Evolutionary conservation across 2,113 vertebrate genomes (phyloP).

Genomic region (Sakesphorus luctuosus): DNA sequence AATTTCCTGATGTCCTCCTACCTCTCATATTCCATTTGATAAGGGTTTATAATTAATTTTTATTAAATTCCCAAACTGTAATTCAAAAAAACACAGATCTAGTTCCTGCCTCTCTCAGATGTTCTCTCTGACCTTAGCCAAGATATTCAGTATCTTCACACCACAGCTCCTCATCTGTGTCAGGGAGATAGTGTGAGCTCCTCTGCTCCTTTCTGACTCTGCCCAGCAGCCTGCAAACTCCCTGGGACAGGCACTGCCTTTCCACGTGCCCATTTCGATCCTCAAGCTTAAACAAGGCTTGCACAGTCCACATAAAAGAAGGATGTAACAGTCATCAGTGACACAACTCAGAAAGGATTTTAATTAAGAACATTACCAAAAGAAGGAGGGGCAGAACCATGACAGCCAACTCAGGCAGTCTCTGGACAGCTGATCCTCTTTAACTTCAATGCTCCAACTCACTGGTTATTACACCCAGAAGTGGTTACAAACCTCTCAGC

Average conservation of each 20-base stretch:
- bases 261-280: background rate
- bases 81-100: background rate
- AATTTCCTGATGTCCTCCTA: background rate
- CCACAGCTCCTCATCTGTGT: background rate
- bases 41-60: background rate
- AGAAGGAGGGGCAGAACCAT: background rate
- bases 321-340: background rate
- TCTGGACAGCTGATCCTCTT: background rate
- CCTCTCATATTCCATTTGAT: background rate
- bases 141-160: background rate
- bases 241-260: background rate
- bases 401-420: background rate
- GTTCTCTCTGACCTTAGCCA: background rate
- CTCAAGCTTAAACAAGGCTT: background rate
- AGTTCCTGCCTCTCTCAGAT: background rate
- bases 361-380: slow-evolving; percentile 32
- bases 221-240: background rate
- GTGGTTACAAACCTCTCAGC: background rate
- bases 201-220: background rate
- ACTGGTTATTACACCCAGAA: background rate
- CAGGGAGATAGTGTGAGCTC: background rate
- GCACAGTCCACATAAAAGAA: background rate
- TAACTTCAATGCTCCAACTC: background rate
- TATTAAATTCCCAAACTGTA: background rate
- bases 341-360: slow-evolving; percentile 43